Conservation (phyloP, 2,797 vertebrate genomes). For the Bradypodion ventrale region DNA sequence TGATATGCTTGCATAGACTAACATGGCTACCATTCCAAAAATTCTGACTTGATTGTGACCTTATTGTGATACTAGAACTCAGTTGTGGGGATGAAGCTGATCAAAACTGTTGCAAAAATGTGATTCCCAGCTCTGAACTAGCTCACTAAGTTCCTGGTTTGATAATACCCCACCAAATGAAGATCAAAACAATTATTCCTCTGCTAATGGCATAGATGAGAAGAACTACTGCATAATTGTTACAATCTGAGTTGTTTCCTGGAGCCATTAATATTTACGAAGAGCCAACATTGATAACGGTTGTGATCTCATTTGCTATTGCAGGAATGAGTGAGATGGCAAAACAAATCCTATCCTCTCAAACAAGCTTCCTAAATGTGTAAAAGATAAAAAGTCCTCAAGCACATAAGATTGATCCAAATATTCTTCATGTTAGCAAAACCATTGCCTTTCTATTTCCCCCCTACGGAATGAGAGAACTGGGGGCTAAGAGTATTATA, state of each 20-base stretch:
- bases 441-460: background rate
- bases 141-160: background rate
- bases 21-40: too few relatives aligned
- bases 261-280: background rate
- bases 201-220: background rate
- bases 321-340: background rate
- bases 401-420: background rate
- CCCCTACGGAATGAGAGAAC: background rate
- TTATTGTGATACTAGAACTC: background rate
- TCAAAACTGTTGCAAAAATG: background rate
- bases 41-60: too few relatives aligned
- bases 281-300: background rate
- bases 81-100: background rate
- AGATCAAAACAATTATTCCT: background rate
- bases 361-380: background rate
- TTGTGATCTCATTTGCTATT: too few relatives aligned
- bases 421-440: constrained; percentile 13
- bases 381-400: background rate
- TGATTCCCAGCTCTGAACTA: background rate
- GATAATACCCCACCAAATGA: background rate
- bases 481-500: background rate
- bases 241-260: background rate
- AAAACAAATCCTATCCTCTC: background rate
- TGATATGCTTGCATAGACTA: too few relatives aligned
- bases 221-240: background rate